Conservation (phyloP, 1,140 invertebrate species). For the Pachypeltis micranthus region DNA sequence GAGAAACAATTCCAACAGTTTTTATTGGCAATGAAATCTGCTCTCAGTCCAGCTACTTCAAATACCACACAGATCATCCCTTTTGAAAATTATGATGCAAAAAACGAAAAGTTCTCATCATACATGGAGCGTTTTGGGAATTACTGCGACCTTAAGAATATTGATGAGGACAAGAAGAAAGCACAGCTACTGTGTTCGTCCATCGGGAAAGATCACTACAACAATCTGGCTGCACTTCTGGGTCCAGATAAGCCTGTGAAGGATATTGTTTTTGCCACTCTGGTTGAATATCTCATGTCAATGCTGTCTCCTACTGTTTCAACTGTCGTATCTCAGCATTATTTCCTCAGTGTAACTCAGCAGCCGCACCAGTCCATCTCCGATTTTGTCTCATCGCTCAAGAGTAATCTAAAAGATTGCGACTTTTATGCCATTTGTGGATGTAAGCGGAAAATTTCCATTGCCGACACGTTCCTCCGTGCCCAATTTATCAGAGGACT, state of each 20-base stretch:
- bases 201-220: conserved; percentile 7
- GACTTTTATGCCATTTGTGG: background rate
- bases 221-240: background rate
- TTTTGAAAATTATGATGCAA: background rate
- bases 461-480: conserved; percentile 1
- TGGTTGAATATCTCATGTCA: background rate
- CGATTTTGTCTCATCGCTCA: background rate
- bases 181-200: background rate
- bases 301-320: background rate
- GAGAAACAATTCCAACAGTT: background rate
- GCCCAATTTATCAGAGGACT: conserved; percentile 4
- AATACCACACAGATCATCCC: background rate
- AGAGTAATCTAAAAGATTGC: conserved; percentile 1
- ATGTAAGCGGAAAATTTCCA: background rate
- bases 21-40: background rate
- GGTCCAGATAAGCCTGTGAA: background rate
- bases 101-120: background rate
- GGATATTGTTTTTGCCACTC: background rate
- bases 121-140: background rate
- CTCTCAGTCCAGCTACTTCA: background rate
- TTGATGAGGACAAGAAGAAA: background rate
- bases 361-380: conserved; percentile 1
- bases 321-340: conserved; percentile 5
- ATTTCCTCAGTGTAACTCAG: conserved; percentile 9
- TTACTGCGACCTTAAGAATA: conserved; percentile 7